These are phyloP conservation scores for Dryas iulia DNA, from an alignment of 1,140 invertebrate species.

Conservation along the genomic window DNA sequence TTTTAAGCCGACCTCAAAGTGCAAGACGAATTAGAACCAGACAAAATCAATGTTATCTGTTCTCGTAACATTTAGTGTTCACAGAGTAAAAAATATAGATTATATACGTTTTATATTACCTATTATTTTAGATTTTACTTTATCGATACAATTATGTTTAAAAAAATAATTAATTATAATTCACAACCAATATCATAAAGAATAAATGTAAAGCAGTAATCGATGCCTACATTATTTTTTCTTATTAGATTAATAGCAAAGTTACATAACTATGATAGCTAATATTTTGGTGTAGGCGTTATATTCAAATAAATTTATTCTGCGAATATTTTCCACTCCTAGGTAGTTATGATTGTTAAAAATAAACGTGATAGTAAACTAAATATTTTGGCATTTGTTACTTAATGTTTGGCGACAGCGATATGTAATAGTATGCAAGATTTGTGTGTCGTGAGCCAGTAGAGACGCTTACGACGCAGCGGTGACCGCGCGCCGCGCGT, in stretches of 20 bases:
- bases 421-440: not conserved
- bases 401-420: not conserved
- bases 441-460: not conserved
- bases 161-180: too few relatives aligned
- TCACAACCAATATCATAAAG: too few relatives aligned
- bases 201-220: too few relatives aligned
- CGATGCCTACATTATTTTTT: too few relatives aligned
- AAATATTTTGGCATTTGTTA: conserved; percentile 1
- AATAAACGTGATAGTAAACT: not conserved
- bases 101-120: too few relatives aligned
- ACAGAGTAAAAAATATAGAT: not conserved
- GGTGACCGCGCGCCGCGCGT: too few relatives aligned
- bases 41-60: conserved; percentile 9
- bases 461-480: not conserved
- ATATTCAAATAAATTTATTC: not conserved
- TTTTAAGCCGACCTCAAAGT: not conserved
- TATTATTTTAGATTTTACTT: too few relatives aligned
- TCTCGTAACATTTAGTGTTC: not conserved
- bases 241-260: not conserved
- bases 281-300: not conserved
- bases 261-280: not conserved
- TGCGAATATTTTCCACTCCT: not conserved
- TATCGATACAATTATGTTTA: too few relatives aligned
- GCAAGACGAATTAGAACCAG: not conserved
- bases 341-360: not conserved